Base-by-base conservation (phyloP, 2,797 vertebrate species). In the Crenuchus spilurus region DNA sequence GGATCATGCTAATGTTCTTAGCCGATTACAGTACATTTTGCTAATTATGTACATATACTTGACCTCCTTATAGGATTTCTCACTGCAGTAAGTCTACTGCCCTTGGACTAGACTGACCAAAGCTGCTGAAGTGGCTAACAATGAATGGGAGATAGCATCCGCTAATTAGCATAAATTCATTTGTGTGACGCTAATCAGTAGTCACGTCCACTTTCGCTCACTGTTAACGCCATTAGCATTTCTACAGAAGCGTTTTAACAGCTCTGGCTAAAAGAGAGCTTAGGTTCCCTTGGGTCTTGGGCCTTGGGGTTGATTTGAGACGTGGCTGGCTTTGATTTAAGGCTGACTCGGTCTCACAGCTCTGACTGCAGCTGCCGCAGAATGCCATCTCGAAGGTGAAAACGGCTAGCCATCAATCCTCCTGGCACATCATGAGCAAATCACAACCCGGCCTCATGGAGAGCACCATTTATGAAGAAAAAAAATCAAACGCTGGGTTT, bases 311-410 rank as follows among this genome's bases (percentile, higher is more conserved):
- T 42, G 39, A 42, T 62, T 26, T 62, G 60, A 62, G 22, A 44
- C 10, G 20, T 22, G 24, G 14, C 22, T 26, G 39, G 60, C 7
- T 62, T 16, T 64, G 62, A 64, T 64, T 30, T 42, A 44, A 39
- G 24, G 13, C 42, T 18, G 16, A n/a, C 26, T 42, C 14, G 5
- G 24, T 30, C 16, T 24, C 16, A 26, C 22, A 18, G 6, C 13
- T 11, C 35, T 39, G 35, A 35, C 20, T 20, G 31, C 30, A 14
- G 51, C 26, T 54, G n/a, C 30, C 9, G 16, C 41, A 8, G 22
- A 26, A 46, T 4, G 35, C 30, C 54, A 10, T 63, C 24, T 30
- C 39, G 35, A 72, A 63, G 70, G 70, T 63, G 70, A 72, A 20
- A 20, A 30, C 6, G n/a, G 24, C 22, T 48, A 52, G 48, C 46